phyloP scores from a whole-genome alignment of 2,888 invertebrate genomes.

The Matsumyia berberina region DNA sequence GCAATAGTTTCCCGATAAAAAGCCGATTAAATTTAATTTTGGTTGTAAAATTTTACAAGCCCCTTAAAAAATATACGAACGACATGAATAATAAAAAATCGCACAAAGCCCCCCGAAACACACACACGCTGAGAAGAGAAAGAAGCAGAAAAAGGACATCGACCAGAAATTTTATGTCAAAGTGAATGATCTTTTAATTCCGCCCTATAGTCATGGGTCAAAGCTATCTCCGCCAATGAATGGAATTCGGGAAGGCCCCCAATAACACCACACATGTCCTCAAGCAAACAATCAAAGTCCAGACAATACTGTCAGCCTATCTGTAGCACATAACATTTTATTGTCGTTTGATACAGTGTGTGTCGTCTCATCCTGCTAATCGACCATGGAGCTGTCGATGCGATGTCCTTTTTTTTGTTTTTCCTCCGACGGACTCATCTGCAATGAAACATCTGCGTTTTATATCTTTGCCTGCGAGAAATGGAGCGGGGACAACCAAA shows the following conservation, averaged over 20 bases:
- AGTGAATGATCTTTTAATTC: slow-evolving; percentile 44
- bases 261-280: slow-evolving; percentile 19
- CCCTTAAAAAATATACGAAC: background rate
- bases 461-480: slow-evolving; percentile 51
- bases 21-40: slow-evolving; percentile 21
- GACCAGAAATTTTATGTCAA: slow-evolving; percentile 25
- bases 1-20: slow-evolving; percentile 15
- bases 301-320: slow-evolving; percentile 53
- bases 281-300: slow-evolving; percentile 43
- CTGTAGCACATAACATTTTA: slow-evolving; percentile 61
- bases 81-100: slow-evolving; percentile 14
- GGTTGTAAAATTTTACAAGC: slow-evolving; percentile 7
- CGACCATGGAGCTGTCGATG: slow-evolving; percentile 24
- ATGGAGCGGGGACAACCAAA: slow-evolving; percentile 19
- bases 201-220: slow-evolving; percentile 29
- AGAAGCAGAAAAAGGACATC: slow-evolving; percentile 20
- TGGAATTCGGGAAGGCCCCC: background rate
- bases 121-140: too few species aligned
- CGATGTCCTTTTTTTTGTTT: slow-evolving; percentile 44
- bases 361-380: slow-evolving; percentile 25
- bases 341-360: slow-evolving; percentile 64
- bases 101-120: too few species aligned
- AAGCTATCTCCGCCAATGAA: slow-evolving; percentile 45
- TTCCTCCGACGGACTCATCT: slow-evolving; percentile 44
- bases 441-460: slow-evolving; percentile 68